Evolutionary conservation across 2,113 vertebrate genomes (phyloP).

Genomic region (Sapajus apella): DNA sequence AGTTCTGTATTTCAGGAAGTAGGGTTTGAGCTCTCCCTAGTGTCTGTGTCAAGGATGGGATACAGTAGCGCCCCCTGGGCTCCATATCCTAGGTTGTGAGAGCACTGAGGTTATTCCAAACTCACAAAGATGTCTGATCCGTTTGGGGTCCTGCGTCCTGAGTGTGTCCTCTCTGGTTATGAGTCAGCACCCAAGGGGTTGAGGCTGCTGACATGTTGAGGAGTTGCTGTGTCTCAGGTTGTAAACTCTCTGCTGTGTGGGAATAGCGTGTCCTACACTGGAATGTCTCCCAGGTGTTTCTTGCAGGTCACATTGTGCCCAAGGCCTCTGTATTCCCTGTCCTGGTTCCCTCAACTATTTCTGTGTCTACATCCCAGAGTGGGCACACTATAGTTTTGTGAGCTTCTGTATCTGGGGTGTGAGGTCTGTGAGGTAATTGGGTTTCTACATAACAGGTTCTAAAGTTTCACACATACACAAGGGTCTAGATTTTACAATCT

Average conservation of each 20-base stretch:
- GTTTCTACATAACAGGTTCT: not conserved
- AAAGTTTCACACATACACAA: not conserved
- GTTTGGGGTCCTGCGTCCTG: not conserved
- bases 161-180: not conserved
- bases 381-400: not conserved
- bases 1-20: not conserved
- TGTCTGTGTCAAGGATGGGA: not conserved
- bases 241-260: not conserved
- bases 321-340: not conserved
- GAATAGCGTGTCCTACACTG: not conserved
- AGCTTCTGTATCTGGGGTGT: not conserved
- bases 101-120: not conserved
- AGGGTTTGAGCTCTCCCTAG: not conserved
- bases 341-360: not conserved
- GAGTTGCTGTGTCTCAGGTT: not conserved
- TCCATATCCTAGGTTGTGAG: not conserved
- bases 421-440: not conserved
- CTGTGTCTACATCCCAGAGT: not conserved
- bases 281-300: not conserved
- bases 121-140: not conserved
- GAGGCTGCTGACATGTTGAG: not conserved
- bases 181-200: not conserved
- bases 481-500: not conserved
- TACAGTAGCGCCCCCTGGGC: not conserved
- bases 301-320: not conserved